Base-by-base conservation (phyloP, 2,113 vertebrate species). In the Bufo gargarizans region DNA sequence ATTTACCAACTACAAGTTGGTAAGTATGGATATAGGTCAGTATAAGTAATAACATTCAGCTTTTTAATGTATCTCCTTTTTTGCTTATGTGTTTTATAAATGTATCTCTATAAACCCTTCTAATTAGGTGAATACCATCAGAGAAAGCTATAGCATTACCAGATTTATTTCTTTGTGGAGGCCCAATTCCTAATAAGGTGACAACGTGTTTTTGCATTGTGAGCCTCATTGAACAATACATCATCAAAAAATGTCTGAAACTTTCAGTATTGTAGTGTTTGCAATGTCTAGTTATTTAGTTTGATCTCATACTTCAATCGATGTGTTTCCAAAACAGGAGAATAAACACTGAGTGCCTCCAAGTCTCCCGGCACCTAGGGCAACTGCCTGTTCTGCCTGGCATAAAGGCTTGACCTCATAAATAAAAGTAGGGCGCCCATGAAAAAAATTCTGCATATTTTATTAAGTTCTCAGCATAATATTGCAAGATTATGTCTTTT, bases 401-500 rank as follows among this genome's bases (percentile, higher is more conserved):
- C 17, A 8, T 14, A 63, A 59, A 63, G 33, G 9, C 11, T 20
- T 47, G 43, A 82, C 58, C 79, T 12, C 45, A 45, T 63, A 69
- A 58, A 69, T 53, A 83, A 22, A 69, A 69, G 47, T 69, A 53
- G 61, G 81, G 14, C 13, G 22, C 43, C n/a, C 49, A 82, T 33
- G 65, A n/a, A 4, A 65, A 65, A 61, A 17, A 82, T 65, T 82
- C 56, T 45, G 6, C 20, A 33, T 9, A 53, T 33, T 53, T 55
- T 84, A 84, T 59, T 74, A 76, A 76, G 14, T 10, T 67, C 67
- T 72, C 55, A 43, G 69, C 55, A 59, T 45, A 61, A 13, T 59
- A 61, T 61, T n/a, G 9, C 7, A 63, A 56, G 13, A 45, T 69
- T 45, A 58, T 80, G n/a, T 8, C 43, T 87, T 87, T 80, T 80